A percentile compares a stretch with the other conserved stretches of the same genome.
phyloP scores from a whole-genome alignment of 2,113 vertebrate species.

The Bothrops jararaca region DNA sequence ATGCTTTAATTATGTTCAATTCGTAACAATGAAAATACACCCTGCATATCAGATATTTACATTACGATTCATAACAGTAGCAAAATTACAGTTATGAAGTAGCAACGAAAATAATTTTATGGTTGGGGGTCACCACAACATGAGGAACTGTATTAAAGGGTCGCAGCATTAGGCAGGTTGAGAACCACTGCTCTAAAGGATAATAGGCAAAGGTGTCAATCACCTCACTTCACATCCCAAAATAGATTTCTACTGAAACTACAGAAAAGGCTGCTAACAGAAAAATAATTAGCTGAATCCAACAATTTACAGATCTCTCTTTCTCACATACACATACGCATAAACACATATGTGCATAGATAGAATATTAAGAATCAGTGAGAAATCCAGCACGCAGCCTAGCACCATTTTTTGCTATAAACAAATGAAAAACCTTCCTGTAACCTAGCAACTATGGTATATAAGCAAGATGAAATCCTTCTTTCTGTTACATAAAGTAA shows the following conservation, averaged over 20 bases:
- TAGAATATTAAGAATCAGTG: conserved; percentile 34
- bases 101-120: too few relatives aligned
- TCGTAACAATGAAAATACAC: too few relatives aligned
- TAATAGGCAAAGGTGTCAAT: background rate
- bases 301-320: conserved; percentile 53
- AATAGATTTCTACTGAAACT: conserved; percentile 59
- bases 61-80: too few relatives aligned
- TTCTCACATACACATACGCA: background rate
- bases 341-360: conserved; percentile 7
- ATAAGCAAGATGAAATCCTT: conserved; percentile 53
- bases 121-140: too few relatives aligned
- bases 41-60: too few relatives aligned
- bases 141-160: too few relatives aligned
- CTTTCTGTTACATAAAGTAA: conserved; percentile 49
- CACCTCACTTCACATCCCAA: conserved; percentile 42
- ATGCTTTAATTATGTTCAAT: too few relatives aligned
- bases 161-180: too few relatives aligned
- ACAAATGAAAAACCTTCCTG: conserved; percentile 49
- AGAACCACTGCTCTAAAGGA: background rate
- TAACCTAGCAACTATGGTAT: conserved; percentile 73
- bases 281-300: conserved; percentile 67
- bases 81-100: too few relatives aligned
- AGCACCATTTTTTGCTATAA: conserved; percentile 55
- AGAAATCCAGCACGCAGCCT: conserved; percentile 60
- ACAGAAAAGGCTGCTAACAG: conserved; percentile 57